Percentiles rank a stretch among this genome's conserved stretches.
Conservation (phyloP, 2,113 vertebrate genomes). For the Mugil cephalus region DNA sequence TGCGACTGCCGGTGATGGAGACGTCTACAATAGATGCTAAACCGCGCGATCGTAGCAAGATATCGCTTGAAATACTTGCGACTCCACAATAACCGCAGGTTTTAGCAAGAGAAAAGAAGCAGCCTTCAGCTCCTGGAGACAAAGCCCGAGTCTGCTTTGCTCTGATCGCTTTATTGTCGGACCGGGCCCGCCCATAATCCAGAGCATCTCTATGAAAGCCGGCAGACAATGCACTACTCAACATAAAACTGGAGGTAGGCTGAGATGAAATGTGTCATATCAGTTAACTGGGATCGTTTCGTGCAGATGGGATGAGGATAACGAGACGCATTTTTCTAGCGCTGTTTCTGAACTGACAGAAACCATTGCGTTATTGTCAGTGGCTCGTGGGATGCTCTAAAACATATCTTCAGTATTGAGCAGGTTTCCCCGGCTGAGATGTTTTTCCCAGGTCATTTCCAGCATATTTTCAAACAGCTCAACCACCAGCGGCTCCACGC, state of each 20-base stretch:
- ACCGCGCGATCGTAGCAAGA: background rate
- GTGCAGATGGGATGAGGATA: background rate
- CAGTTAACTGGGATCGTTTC: background rate
- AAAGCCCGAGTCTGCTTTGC: slow-evolving; percentile 11
- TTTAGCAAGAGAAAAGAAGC: background rate
- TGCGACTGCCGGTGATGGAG: background rate
- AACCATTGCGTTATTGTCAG: slow-evolving; percentile 3
- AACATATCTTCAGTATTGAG: background rate
- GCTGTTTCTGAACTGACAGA: background rate
- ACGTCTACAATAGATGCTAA: slow-evolving; percentile 12
- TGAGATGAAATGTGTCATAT: background rate
- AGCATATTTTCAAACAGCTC: slow-evolving; percentile 93
- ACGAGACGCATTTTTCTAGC: background rate
- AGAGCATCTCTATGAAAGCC: slow-evolving; percentile 42
- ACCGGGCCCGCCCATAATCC: slow-evolving; percentile 55
- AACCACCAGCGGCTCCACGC: slow-evolving; percentile 93
- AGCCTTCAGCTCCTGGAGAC: background rate
- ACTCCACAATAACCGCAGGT: background rate
- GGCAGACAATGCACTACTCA: background rate
- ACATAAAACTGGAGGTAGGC: slow-evolving; percentile 15
- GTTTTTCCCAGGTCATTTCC: slow-evolving; percentile 96
- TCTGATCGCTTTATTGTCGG: slow-evolving; percentile 44
- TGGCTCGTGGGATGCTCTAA: background rate
- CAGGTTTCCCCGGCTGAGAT: slow-evolving; percentile 67
- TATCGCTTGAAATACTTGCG: background rate